phyloP scores from a whole-genome alignment of 2,888 invertebrate species.

The Caenorhabditis sp. region DNA sequence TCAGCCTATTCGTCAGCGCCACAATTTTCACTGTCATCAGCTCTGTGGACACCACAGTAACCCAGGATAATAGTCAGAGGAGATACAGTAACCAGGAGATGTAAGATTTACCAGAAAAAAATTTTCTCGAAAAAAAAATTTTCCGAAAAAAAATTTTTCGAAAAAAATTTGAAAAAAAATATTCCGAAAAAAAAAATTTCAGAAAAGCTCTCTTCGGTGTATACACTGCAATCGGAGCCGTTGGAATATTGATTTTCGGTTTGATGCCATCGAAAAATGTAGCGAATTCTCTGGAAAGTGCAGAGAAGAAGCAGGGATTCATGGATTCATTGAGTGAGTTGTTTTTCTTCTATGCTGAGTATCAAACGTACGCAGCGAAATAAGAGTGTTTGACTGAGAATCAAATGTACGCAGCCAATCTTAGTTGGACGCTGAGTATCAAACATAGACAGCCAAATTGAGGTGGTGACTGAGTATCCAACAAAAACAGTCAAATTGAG shows the following conservation, averaged over 20 bases:
- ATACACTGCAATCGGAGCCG: constrained; percentile 53
- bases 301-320: constrained; percentile 35
- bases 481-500: too few relatives aligned
- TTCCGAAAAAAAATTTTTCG: not conserved
- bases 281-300: constrained; percentile 64
- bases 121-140: not conserved
- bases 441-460: too few relatives aligned
- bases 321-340: constrained; percentile 43
- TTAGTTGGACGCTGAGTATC: too few relatives aligned
- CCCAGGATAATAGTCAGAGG: constrained; percentile 8
- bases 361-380: too few relatives aligned
- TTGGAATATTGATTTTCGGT: constrained; percentile 64
- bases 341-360: not conserved
- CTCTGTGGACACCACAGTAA: constrained; percentile 9
- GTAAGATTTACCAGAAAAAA: constrained; percentile 11
- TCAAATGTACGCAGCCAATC: too few relatives aligned
- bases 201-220: constrained; percentile 60
- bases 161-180: constrained; percentile 6
- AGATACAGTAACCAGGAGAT: constrained; percentile 66
- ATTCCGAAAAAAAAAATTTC: constrained; percentile 8
- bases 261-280: constrained; percentile 67
- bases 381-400: too few relatives aligned
- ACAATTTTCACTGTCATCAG: constrained; percentile 52
- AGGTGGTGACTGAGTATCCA: too few relatives aligned
- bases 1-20: constrained; percentile 61